Conservation (phyloP, 2,113 vertebrate genomes). For the Oxygymnocypris stewartii region DNA sequence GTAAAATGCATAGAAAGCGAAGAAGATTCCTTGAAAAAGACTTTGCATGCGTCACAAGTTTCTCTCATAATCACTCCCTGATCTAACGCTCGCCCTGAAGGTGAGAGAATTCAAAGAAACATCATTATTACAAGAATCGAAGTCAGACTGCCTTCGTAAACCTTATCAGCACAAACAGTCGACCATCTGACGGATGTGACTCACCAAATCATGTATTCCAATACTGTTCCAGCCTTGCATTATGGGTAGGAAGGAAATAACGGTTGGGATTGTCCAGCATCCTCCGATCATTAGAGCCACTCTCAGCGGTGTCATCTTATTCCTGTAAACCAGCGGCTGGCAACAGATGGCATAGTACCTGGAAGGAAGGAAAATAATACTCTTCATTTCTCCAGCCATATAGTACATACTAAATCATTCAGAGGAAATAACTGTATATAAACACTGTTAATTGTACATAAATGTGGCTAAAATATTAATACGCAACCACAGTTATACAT, state of each 20-base stretch:
- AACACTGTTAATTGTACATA: neutral
- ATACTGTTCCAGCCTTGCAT: conserved; percentile 99
- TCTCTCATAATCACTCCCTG: conserved; percentile 32
- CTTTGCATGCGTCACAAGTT: conserved; percentile 1
- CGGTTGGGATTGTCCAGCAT: conserved; percentile 94
- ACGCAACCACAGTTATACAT: neutral
- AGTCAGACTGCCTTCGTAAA: conserved; percentile 18
- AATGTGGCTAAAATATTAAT: neutral
- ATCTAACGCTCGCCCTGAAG: conserved; percentile 8
- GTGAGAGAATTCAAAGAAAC: conserved; percentile 13
- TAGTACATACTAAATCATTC: neutral
- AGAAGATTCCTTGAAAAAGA: conserved; percentile 3
- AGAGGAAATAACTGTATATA: neutral
- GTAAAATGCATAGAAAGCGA: conserved; percentile 24
- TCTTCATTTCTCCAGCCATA: neutral
- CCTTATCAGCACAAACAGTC: conserved; percentile 26
- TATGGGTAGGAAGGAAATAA: conserved; percentile 98
- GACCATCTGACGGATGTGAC: conserved; percentile 54
- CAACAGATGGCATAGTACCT: conserved; percentile 99
- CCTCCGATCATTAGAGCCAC: conserved; percentile 94
- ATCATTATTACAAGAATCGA: conserved; percentile 17
- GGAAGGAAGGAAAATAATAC: conserved; percentile 16
- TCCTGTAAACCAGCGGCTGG: conserved; percentile 95
- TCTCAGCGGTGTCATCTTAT: conserved; percentile 96
- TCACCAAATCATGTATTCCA: conserved; percentile 92